Evolutionary conservation across 1,140 invertebrate genomes (phyloP), one percentile per base, ranked within the genome.

Genomic region (Brachionus rubens): DNA sequence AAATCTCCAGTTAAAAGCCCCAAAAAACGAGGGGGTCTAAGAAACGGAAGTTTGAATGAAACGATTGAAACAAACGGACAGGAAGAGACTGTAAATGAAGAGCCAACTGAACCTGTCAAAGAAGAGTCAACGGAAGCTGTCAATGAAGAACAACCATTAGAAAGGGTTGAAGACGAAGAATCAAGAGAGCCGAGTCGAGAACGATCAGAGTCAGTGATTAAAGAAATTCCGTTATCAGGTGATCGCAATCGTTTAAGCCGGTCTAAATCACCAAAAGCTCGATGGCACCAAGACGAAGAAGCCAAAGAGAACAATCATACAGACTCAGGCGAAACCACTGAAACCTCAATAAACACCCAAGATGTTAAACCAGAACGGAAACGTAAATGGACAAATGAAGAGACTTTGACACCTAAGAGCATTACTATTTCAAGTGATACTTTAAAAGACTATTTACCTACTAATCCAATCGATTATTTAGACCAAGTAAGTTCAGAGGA

Each of bases 231-330:
- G 0, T 41, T 65, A 28, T 75, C 70, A 6, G 70, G 70, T 28
- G 52, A 59, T 16, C 28, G 70, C 40, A 52, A 75, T 56, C 47
- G 70, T 14, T 75, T 75, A 6, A 75, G 70, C 36, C n/a, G 70
- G 9, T 75, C 70, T 24, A 75, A 75, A 54, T 75, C 70, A 36
- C 70, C 70, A 14, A 75, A 75, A 75, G n/a, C 70, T 19, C 24
- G 70, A 10, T 75, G 70, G 70, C 70, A 75, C 21, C 9, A 40
- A n/a, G 50, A 54, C 3, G 33, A 36, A 36, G 9, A 46, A n/a
- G n/a, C n/a, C n/a, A n/a, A n/a, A n/a, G n/a, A n/a, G n/a, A n/a
- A n/a, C n/a, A n/a, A n/a, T n/a, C n/a, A n/a, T n/a, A n/a, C n/a
- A n/a, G n/a, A n/a, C n/a, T n/a, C n/a, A n/a, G n/a, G n/a, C n/a